phyloP scores from a whole-genome alignment of 2,113 vertebrate genomes.

The Acrocephalus kingi region DNA sequence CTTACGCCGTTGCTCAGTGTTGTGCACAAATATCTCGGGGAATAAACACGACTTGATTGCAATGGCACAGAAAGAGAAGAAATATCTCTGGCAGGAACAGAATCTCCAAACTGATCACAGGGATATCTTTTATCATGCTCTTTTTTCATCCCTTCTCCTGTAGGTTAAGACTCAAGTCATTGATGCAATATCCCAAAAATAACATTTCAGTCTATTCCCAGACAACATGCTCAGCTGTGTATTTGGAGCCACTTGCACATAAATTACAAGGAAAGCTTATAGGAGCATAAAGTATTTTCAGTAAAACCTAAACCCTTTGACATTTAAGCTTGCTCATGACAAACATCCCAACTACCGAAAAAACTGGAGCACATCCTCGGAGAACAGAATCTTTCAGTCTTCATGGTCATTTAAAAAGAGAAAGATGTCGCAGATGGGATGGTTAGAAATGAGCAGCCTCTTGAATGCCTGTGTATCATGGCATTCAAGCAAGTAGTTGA shows the following conservation, averaged over 20 bases:
- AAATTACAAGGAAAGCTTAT: conserved; percentile 40
- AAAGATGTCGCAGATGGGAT: background rate
- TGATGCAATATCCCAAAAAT: conserved; percentile 39
- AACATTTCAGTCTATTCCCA: conserved; percentile 35
- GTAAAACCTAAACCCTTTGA: conserved; percentile 55
- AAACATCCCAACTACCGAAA: background rate
- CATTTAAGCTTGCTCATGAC: conserved; percentile 44
- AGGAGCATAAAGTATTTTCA: conserved; percentile 18
- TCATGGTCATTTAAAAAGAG: conserved; percentile 32
- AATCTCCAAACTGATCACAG: conserved; percentile 16
- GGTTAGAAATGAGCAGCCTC: conserved; percentile 1
- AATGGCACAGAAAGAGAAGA: background rate
- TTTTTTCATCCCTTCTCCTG: conserved; percentile 11
- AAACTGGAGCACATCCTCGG: conserved; percentile 50
- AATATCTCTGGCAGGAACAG: background rate
- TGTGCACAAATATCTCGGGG: background rate
- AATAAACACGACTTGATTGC: background rate
- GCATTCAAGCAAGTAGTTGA: background rate
- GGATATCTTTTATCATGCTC: background rate
- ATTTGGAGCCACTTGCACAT: conserved; percentile 23
- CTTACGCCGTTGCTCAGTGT: background rate
- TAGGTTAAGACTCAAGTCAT: conserved; percentile 21
- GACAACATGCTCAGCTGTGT: background rate
- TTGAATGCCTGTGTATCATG: background rate
- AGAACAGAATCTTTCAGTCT: conserved; percentile 31